Evolutionary conservation across 1,140 invertebrate species (phyloP).

Genomic region (Macrostomum lignano): DNA sequence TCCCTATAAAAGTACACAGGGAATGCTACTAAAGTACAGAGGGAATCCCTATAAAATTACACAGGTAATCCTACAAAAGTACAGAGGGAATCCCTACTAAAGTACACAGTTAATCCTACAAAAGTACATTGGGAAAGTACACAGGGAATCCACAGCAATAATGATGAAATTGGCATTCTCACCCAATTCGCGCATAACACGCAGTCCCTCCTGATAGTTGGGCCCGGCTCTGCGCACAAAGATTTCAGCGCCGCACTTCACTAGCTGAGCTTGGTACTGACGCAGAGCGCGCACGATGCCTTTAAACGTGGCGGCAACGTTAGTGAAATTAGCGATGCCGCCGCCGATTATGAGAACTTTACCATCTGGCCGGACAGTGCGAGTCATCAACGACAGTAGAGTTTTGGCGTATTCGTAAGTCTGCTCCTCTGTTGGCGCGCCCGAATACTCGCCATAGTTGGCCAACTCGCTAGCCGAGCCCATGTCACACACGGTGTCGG

Average conservation of each 20-base stretch:
- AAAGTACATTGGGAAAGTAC: no score
- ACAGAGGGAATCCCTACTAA: no score
- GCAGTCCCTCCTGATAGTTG: constrained; percentile 82
- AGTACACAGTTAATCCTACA: no score
- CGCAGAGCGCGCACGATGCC: constrained; percentile 83
- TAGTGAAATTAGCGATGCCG: constrained; percentile 97
- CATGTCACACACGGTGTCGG: constrained; percentile 84
- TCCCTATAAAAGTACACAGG: no score
- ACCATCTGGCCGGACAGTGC: constrained; percentile 47
- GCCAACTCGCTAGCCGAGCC: constrained; percentile 69
- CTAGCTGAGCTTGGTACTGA: constrained; percentile 58
- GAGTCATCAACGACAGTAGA: constrained; percentile 74
- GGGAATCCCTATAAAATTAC: no score
- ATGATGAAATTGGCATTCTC: constrained; percentile 7
- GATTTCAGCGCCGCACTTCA: constrained; percentile 67
- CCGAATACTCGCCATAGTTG: constrained; percentile 97
- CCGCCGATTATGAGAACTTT: constrained; percentile 84
- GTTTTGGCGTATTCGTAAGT: constrained; percentile 98
- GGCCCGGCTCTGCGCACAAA: constrained; percentile 86
- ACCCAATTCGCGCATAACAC: constrained; percentile 34
- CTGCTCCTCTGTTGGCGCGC: constrained; percentile 86
- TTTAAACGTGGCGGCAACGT: constrained; percentile 90
- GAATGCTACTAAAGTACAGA: no score
- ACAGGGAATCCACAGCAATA: not conserved
- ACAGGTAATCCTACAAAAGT: no score